phyloP scores from a whole-genome alignment of 2,888 invertebrate genomes.

The Noctua janthe region DNA sequence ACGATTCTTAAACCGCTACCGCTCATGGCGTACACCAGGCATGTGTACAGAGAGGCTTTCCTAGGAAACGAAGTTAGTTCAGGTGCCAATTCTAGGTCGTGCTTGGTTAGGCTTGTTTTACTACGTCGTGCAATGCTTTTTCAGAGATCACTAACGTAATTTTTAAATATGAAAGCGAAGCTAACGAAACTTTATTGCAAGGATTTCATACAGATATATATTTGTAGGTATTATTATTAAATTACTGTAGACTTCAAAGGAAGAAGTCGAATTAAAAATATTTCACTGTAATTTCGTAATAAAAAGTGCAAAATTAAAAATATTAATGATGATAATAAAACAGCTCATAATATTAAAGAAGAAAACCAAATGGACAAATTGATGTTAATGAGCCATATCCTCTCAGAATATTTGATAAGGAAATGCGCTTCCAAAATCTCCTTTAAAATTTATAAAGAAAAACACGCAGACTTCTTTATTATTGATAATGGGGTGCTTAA shows the following conservation, averaged over 20 bases:
- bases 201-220: neutral
- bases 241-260: neutral
- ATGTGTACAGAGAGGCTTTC: slow-evolving; percentile 75
- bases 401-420: slow-evolving; percentile 25
- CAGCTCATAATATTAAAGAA: neutral
- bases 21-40: slow-evolving; percentile 55
- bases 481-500: slow-evolving; percentile 54
- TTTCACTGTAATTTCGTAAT: neutral
- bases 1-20: slow-evolving; percentile 40
- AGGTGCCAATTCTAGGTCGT: slow-evolving; percentile 82
- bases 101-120: slow-evolving; percentile 79
- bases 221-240: neutral
- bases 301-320: slow-evolving; percentile 21
- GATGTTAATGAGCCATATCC: slow-evolving; percentile 27
- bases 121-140: slow-evolving; percentile 68
- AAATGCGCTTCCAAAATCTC: slow-evolving; percentile 21
- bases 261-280: neutral
- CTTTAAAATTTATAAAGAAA: slow-evolving; percentile 34
- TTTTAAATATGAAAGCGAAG: slow-evolving; percentile 46
- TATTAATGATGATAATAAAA: neutral
- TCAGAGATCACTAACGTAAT: slow-evolving; percentile 60
- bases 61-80: slow-evolving; percentile 83
- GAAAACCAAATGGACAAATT: slow-evolving; percentile 11
- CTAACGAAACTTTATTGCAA: slow-evolving; percentile 15
- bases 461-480: slow-evolving; percentile 34